Evolutionary conservation across 2,113 vertebrate species (phyloP).

Genomic region (Chionomys nivalis): DNA sequence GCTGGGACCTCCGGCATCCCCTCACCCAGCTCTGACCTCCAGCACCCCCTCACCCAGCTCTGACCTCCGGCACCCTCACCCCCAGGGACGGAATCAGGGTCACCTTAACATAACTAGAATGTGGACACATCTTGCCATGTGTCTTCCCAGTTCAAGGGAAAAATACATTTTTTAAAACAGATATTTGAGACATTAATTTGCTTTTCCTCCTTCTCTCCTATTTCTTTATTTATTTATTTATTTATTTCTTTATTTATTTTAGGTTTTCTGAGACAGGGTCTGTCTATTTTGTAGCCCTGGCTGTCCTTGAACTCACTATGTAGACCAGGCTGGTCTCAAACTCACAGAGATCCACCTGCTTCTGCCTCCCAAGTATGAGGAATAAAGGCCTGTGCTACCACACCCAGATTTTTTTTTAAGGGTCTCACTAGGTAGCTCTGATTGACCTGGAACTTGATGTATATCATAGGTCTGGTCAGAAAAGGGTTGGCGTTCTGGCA

Average conservation of each 20-base stretch:
- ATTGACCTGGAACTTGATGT: not conserved
- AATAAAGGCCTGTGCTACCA: not conserved
- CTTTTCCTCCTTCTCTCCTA: not conserved
- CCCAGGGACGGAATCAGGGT: not conserved
- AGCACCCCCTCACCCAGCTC: no score
- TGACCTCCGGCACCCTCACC: not conserved
- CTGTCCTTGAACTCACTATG: not conserved
- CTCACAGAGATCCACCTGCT: not conserved
- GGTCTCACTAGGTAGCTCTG: not conserved
- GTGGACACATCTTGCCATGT: conserved; percentile 15
- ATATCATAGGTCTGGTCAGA: not conserved
- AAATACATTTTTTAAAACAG: not conserved
- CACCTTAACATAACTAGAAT: conserved; percentile 13
- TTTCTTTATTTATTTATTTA: not conserved
- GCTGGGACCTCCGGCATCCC: no score
- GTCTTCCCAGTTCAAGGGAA: conserved; percentile 27
- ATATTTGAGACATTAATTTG: conserved; percentile 1
- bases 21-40: not conserved
- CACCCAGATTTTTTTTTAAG: not conserved
- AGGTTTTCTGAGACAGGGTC: not conserved
- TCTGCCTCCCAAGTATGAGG: not conserved
- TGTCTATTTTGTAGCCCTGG: not conserved
- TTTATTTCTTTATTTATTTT: not conserved
- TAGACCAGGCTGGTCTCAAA: not conserved
- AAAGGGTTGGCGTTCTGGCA: not conserved